phyloP scores from a whole-genome alignment of 53 echinoderm and acorn worm species.

The Stichopus horrens region DNA sequence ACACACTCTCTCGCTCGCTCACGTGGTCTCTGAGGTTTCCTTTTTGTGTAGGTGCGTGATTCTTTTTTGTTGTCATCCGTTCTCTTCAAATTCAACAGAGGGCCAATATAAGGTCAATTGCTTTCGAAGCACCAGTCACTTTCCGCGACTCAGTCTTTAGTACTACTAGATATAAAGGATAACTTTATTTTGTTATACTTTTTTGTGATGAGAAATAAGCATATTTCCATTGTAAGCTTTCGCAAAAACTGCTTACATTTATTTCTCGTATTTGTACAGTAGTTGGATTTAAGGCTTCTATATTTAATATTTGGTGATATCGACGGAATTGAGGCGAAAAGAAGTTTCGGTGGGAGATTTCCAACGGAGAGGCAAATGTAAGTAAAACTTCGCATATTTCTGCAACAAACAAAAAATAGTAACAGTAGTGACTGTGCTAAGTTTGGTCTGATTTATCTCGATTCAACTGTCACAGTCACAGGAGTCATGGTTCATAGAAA shows the following conservation, averaged over 20 bases:
- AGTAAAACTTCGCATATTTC: not conserved
- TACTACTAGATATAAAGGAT: not conserved
- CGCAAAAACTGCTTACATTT: not conserved
- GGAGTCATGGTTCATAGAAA: too few species aligned
- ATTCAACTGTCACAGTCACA: too few species aligned
- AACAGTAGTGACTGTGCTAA: too few species aligned
- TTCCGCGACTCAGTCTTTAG: conserved; percentile 1
- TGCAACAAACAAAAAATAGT: too few species aligned
- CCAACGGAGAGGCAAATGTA: not conserved
- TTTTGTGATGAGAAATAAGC: not conserved
- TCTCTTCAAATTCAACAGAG: too few species aligned
- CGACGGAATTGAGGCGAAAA: not conserved
- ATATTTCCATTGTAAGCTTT: not conserved
- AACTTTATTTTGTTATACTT: not conserved
- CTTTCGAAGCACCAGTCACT: not conserved
- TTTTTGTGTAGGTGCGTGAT: not conserved
- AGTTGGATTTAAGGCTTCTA: not conserved
- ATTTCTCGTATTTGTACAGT: not conserved
- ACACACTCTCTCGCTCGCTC: not conserved
- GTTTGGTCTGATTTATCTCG: too few species aligned
- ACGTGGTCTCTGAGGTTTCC: not conserved
- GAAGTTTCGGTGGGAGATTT: conserved; percentile 6
- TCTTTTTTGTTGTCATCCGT: not conserved
- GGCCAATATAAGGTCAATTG: conserved; percentile 44
- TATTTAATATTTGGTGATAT: not conserved